phyloP scores from a whole-genome alignment of 2,888 invertebrate species.

The Pherbina coryleti region DNA sequence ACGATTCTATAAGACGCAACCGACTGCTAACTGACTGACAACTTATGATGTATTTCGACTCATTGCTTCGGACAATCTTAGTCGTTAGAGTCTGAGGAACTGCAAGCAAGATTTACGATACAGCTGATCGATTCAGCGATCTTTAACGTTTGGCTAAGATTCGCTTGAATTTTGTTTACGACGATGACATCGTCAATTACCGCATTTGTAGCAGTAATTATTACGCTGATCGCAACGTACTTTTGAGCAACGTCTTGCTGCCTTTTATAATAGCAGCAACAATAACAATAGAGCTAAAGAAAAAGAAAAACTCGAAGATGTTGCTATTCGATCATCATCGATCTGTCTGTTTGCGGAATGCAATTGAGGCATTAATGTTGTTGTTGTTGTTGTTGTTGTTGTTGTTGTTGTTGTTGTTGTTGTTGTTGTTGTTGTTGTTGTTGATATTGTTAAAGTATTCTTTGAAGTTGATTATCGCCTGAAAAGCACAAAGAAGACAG shows the following conservation, averaged over 20 bases:
- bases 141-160: background rate
- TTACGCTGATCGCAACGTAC: background rate
- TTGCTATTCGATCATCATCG: background rate
- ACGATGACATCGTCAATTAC: slow-evolving; percentile 35
- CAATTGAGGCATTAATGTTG: background rate
- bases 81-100: background rate
- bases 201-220: slow-evolving; percentile 24
- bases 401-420: background rate
- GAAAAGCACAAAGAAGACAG: no score
- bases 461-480: background rate
- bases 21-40: background rate
- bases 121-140: slow-evolving; percentile 14
- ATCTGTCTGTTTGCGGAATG: slow-evolving; percentile 9
- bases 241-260: background rate
- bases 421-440: background rate
- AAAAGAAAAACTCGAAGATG: background rate
- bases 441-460: background rate
- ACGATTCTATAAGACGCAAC: background rate
- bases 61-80: background rate
- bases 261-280: background rate
- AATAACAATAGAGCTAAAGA: background rate
- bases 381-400: background rate
- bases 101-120: background rate
- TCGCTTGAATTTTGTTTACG: background rate
- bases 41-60: background rate